Base-by-base conservation (phyloP, 1,140 invertebrate species). In the Eumeta japonica region DNA sequence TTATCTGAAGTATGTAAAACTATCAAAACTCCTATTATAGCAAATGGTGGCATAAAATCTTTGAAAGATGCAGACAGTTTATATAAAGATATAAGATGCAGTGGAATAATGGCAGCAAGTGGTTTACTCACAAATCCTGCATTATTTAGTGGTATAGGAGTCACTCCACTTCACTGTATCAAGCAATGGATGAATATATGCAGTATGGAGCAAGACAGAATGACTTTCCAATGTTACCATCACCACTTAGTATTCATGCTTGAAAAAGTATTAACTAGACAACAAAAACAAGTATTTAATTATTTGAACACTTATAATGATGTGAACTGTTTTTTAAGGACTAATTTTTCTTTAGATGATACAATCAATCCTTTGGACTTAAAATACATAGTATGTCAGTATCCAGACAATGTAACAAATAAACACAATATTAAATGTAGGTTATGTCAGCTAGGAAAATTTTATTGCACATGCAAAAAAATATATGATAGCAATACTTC, bases 201-300 rank as follows among this genome's bases (percentile, higher is more conserved):
- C 43, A 49, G 67, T 34, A 46, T 52, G 29, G 62, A 71, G 16
- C 44, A 59, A 53, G 41, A 78, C 58, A 60, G 79, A 76, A 64
- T 84, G 48, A 79, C 80, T 24, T 94, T 92, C 73, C 81, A 86
- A 39, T 85, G 81, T 59, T 92, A 96, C 56, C 94, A 97, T 75
- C 91, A 95, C 63, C 94, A 97, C 76, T 78, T 97, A 34, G 89
- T 92, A 29, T 94, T 93, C 59, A 97, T 97, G 94, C 72, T 92
- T 48, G 89, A 93, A 62, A 88, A 87, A 68, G 57, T 87, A 27
- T 75, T 94, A 43, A 75, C 81, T 3, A 87, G 83, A 48, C 63
- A 79, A 31, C 80, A 90, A 53, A 83, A 86, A 48, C 62, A 80
- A 45, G 65, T 84, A 33, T 94, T 95, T 58, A 96, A 95, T 76